phyloP scores from a whole-genome alignment of 2,797 vertebrate species.

The Euthynnus affinis region DNA sequence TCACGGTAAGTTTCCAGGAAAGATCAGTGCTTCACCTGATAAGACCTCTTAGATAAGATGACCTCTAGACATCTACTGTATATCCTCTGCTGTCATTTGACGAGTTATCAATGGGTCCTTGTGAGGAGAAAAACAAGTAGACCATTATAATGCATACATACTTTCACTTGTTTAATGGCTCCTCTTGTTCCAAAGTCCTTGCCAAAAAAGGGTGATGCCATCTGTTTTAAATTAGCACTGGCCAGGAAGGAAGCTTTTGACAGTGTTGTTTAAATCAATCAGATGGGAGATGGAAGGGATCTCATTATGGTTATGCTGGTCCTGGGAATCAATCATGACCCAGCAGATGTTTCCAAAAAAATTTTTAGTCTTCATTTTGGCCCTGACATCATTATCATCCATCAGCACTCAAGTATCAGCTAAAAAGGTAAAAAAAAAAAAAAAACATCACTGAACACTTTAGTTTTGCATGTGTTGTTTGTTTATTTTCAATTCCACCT shows the following conservation, averaged over 20 bases:
- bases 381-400: conserved; percentile 41
- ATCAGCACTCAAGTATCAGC: conserved; percentile 43
- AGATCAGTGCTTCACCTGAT: conserved; percentile 11
- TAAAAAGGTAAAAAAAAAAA: conserved; percentile 47
- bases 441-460: background rate
- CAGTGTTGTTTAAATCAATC: conserved; percentile 79
- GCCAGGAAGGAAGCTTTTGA: conserved; percentile 67
- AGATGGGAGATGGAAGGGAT: conserved; percentile 50
- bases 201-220: conserved; percentile 68
- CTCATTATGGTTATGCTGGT: conserved; percentile 68
- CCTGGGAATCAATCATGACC: conserved; percentile 68
- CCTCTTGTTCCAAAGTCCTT: conserved; percentile 56
- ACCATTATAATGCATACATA: conserved; percentile 71
- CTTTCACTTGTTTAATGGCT: conserved; percentile 70
- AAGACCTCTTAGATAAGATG: conserved; percentile 31
- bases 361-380: conserved; percentile 54
- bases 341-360: conserved; percentile 46
- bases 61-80: conserved; percentile 60
- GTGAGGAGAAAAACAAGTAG: conserved; percentile 51
- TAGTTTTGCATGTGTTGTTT: conserved; percentile 15
- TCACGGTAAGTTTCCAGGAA: conserved; percentile 9
- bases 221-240: conserved; percentile 76
- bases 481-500: background rate
- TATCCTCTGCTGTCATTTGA: conserved; percentile 61
- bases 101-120: conserved; percentile 74